Conservation (phyloP, 2,113 vertebrate species). For the Perca flavescens region DNA sequence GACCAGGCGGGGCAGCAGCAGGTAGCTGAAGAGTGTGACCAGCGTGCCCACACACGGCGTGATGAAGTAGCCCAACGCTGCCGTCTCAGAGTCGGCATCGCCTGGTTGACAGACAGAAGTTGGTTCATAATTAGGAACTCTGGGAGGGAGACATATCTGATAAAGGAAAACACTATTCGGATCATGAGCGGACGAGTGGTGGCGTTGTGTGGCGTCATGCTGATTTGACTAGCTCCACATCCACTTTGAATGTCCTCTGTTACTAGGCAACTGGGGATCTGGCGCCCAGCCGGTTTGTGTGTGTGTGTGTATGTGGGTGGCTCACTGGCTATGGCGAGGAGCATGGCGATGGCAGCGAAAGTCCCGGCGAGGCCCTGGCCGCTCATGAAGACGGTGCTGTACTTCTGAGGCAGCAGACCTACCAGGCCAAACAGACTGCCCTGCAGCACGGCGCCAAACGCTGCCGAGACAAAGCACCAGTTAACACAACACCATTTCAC, state of each 20-base stretch:
- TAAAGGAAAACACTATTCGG: not conserved
- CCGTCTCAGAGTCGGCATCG: conserved; percentile 75
- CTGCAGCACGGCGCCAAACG: conserved; percentile 89
- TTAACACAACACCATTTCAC: not conserved
- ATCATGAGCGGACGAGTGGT: not conserved
- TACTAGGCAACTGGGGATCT: conserved; percentile 55
- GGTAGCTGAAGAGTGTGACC: conserved; percentile 87
- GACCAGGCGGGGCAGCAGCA: conserved; percentile 87
- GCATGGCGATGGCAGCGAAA: conserved; percentile 90
- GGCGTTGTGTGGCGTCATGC: not conserved
- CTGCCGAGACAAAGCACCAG: conserved; percentile 60
- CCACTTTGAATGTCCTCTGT: conserved; percentile 33
- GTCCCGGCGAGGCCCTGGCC: conserved; percentile 91
- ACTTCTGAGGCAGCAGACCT: conserved; percentile 87
- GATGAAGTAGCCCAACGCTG: conserved; percentile 91
- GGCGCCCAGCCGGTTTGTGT: not conserved
- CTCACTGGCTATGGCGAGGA: conserved; percentile 90
- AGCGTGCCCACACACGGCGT: conserved; percentile 89
- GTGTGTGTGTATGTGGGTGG: conserved; percentile 29
- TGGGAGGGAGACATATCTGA: not conserved
- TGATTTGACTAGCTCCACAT: conserved; percentile 18
- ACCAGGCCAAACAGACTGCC: conserved; percentile 90
- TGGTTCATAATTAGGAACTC: not conserved
- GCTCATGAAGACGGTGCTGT: conserved; percentile 90
- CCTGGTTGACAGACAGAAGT: conserved; percentile 73